Conservation (phyloP, 2,113 vertebrate genomes). For the Amphiprion percula region DNA sequence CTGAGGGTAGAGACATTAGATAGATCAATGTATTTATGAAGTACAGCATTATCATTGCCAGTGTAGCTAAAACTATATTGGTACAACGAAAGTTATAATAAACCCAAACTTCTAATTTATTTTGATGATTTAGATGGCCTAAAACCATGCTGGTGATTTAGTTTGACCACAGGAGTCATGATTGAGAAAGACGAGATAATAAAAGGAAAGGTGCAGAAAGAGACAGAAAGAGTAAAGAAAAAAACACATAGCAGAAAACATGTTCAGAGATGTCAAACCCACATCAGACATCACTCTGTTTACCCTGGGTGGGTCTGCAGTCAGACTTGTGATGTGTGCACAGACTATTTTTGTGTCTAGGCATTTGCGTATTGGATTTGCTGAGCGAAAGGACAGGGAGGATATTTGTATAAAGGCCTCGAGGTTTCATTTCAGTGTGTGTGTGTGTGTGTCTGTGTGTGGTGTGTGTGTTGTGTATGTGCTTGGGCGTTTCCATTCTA, state of each 20-base stretch:
- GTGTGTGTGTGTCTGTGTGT: background rate
- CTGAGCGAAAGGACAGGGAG: background rate
- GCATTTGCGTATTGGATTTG: conserved; percentile 30
- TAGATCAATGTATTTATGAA: background rate
- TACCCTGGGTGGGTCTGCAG: conserved; percentile 52
- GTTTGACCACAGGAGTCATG: background rate
- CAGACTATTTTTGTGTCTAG: conserved; percentile 34
- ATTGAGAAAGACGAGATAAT: background rate
- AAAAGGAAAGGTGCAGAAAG: background rate
- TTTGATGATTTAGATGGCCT: background rate
- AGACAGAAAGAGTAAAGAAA: background rate
- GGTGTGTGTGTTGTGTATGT: conserved; percentile 14
- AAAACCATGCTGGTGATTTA: background rate
- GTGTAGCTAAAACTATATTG: no score
- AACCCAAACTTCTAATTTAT: no score
- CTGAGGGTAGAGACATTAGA: background rate
- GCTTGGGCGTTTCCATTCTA: conserved; percentile 28
- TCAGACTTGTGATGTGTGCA: conserved; percentile 14
- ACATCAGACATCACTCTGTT: conserved; percentile 59
- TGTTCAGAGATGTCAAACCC: conserved; percentile 57
- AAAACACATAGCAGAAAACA: conserved; percentile 35
- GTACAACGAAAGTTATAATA: no score
- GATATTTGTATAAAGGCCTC: conserved; percentile 23
- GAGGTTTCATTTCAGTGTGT: conserved; percentile 24
- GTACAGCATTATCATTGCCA: background rate